phyloP scores from a whole-genome alignment of 2,888 invertebrate species.

The Andrena haemorrhoa region DNA sequence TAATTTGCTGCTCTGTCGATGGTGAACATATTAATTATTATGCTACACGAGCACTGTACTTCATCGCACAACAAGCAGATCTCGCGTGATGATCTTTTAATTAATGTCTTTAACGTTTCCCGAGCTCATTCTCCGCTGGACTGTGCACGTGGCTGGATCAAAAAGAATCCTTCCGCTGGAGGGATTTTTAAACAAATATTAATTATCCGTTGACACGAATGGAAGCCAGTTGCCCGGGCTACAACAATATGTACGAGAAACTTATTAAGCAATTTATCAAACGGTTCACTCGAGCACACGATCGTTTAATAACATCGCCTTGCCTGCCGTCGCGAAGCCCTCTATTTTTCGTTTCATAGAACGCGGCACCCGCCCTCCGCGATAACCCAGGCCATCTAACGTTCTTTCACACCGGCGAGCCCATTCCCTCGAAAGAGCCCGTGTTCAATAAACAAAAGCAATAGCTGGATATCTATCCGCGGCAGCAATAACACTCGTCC shows the following conservation, averaged over 20 bases:
- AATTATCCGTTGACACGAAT: background rate
- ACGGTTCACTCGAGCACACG: constrained; percentile 8
- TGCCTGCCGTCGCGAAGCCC: background rate
- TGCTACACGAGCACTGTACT: background rate
- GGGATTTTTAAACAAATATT: background rate
- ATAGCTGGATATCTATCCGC: constrained; percentile 11
- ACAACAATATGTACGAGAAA: background rate
- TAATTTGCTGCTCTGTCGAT: background rate
- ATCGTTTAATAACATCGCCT: constrained; percentile 12
- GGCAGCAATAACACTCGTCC: constrained; percentile 10
- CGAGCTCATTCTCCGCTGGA: background rate
- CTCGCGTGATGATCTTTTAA: too few relatives aligned
- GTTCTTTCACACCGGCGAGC: background rate
- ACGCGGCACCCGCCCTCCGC: constrained; percentile 17
- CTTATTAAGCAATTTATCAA: constrained; percentile 17
- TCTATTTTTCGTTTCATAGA: constrained; percentile 14
- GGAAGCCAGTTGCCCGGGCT: too few relatives aligned
- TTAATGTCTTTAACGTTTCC: too few relatives aligned
- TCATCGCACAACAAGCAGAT: background rate
- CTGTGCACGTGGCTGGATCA: background rate
- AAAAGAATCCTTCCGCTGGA: background rate
- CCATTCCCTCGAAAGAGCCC: constrained; percentile 7
- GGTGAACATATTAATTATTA: background rate
- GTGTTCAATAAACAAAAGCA: constrained; percentile 29
- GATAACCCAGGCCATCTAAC: constrained; percentile 14